Evolutionary conservation across 2,888 invertebrate species (phyloP).

Genomic region (Electrophaes corylata): DNA sequence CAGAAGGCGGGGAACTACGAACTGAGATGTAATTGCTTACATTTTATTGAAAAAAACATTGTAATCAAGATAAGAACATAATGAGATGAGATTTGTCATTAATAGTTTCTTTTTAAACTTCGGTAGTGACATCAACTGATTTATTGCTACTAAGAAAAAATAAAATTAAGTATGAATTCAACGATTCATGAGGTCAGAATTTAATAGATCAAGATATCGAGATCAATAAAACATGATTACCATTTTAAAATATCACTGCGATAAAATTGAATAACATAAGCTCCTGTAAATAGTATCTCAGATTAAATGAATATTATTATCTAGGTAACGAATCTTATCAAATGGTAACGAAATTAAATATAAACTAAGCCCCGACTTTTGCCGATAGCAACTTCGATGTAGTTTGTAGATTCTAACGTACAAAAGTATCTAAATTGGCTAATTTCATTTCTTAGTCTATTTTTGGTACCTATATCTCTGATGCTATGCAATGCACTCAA

Average conservation of each 20-base stretch:
- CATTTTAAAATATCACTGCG: not conserved
- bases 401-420: not conserved
- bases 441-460: not conserved
- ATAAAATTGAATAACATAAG: constrained; percentile 1
- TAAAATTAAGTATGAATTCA: too few relatives aligned
- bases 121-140: too few relatives aligned
- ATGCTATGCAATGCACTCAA: not conserved
- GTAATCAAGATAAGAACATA: too few relatives aligned
- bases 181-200: too few relatives aligned
- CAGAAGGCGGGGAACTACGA: too few relatives aligned
- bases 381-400: not conserved
- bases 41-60: too few relatives aligned
- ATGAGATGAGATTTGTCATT: too few relatives aligned
- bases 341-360: constrained; percentile 8
- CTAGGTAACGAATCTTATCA: constrained; percentile 10
- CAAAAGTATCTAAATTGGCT: not conserved
- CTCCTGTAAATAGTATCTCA: not conserved
- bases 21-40: too few relatives aligned
- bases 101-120: too few relatives aligned
- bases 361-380: not conserved
- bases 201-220: not conserved
- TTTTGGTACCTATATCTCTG: not conserved
- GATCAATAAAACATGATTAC: not conserved
- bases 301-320: not conserved
- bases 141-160: too few relatives aligned